Conservation (phyloP, 2,888 invertebrate genomes). For the Drosophila colorata region DNA sequence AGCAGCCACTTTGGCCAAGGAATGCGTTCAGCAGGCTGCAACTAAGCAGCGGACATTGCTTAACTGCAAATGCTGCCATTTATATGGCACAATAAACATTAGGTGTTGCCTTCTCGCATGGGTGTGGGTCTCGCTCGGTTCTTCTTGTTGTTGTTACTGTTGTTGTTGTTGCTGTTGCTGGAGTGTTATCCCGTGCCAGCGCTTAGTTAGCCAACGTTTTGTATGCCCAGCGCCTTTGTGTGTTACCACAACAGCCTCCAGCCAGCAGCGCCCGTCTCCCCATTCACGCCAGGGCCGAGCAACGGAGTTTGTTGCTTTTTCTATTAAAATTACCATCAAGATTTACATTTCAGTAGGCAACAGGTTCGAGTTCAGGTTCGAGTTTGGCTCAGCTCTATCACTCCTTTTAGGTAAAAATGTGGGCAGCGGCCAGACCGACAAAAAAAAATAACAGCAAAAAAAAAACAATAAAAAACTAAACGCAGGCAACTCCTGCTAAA, state of each 20-base stretch:
- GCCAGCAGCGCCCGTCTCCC: background rate
- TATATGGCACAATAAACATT: constrained; percentile 81
- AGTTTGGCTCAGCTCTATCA: constrained; percentile 30
- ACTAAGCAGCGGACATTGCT: constrained; percentile 67
- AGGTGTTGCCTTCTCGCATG: constrained; percentile 75
- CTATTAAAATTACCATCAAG: constrained; percentile 83
- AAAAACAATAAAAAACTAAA: background rate
- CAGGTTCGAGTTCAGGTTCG: constrained; percentile 64
- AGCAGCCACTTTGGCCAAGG: constrained; percentile 56
- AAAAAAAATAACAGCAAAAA: constrained; percentile 6
- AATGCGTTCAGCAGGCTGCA: constrained; percentile 54
- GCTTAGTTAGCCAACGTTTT: constrained; percentile 77
- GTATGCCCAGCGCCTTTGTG: constrained; percentile 72
- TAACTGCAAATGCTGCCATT: constrained; percentile 81
- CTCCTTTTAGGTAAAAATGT: constrained; percentile 74
- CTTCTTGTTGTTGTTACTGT: constrained; percentile 22
- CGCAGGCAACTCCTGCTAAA: constrained; percentile 54
- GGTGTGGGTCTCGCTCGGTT: constrained; percentile 50
- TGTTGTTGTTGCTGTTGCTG: constrained; percentile 32
- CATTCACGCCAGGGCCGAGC: constrained; percentile 33
- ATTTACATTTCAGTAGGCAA: constrained; percentile 81
- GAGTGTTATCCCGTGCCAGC: constrained; percentile 74
- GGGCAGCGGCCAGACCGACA: constrained; percentile 55
- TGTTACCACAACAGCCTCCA: constrained; percentile 14
- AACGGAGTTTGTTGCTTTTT: constrained; percentile 70